Conservation (phyloP, 2,888 invertebrate genomes). For the Clusia tigrina region DNA sequence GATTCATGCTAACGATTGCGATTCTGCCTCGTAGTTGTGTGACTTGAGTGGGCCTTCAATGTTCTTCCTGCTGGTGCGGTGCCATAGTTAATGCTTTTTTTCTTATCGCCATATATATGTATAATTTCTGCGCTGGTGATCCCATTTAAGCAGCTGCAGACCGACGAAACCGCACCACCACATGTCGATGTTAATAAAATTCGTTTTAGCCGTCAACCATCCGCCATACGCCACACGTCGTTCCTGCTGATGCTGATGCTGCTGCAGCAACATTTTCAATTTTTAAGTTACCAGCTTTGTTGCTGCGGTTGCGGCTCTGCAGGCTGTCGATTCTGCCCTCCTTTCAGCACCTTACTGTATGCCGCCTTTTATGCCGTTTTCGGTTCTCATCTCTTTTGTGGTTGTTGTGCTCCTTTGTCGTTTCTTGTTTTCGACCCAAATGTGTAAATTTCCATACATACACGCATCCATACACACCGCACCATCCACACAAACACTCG, state of each 20-base stretch:
- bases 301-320: neutral
- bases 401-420: neutral
- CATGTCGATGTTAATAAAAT: slow-evolving; percentile 39
- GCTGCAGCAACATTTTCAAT: slow-evolving; percentile 8
- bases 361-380: neutral
- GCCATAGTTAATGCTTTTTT: too few relatives aligned
- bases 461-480: too few relatives aligned
- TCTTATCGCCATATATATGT: too few relatives aligned
- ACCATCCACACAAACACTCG: too few relatives aligned
- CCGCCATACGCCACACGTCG: slow-evolving; percentile 12
- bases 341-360: neutral
- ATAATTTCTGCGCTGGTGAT: slow-evolving; percentile 1
- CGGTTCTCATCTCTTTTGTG: neutral
- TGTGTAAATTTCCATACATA: slow-evolving; percentile 5
- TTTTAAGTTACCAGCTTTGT: neutral
- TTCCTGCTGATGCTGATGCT: too few relatives aligned
- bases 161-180: slow-evolving; percentile 22
- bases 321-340: neutral
- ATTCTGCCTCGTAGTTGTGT: too few relatives aligned
- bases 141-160: slow-evolving; percentile 5
- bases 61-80: too few relatives aligned
- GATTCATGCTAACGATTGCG: too few relatives aligned
- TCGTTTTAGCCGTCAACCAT: slow-evolving; percentile 35
- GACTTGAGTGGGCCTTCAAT: too few relatives aligned
- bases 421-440: neutral